These are phyloP conservation scores for Bilobella aurantiaca DNA, from an alignment of 1,140 invertebrate genomes.

Conservation along the genomic window DNA sequence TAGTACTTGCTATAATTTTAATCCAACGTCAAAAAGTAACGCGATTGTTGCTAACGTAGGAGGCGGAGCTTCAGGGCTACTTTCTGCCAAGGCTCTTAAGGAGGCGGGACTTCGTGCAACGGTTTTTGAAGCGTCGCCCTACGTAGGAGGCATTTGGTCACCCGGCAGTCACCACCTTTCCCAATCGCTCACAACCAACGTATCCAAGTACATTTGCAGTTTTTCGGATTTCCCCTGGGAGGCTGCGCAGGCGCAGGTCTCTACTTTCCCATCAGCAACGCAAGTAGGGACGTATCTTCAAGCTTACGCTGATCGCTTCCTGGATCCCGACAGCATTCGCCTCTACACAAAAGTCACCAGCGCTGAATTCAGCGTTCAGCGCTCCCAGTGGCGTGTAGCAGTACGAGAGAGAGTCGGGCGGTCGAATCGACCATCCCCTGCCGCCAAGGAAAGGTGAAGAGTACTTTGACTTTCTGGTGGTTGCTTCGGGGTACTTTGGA, in stretches of 20 bases:
- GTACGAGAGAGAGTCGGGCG: not conserved
- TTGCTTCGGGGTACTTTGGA: not conserved
- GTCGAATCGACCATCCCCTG: not conserved
- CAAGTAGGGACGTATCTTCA: not conserved
- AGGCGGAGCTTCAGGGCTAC: not conserved
- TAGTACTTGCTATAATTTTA: too few species aligned
- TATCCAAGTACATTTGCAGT: not conserved
- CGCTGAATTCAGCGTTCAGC: not conserved
- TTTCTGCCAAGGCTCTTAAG: not conserved
- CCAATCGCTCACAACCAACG: not conserved
- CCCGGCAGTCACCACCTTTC: not conserved
- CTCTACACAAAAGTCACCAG: not conserved
- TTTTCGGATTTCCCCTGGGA: constrained; percentile 2
- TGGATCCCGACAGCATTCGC: not conserved
- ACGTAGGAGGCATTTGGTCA: constrained; percentile 10
- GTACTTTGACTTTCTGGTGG: not conserved
- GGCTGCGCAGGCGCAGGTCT: not conserved
- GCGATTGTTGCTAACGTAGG: not conserved
- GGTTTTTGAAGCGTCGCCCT: not conserved
- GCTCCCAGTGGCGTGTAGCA: not conserved
- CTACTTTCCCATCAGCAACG: not conserved
- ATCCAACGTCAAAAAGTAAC: too few species aligned
- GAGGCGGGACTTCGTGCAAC: not conserved
- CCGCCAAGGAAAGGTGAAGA: not conserved
- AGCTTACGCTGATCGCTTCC: not conserved